phyloP scores from a whole-genome alignment of 2,888 invertebrate species.

The Nipponacmea schrenckii region DNA sequence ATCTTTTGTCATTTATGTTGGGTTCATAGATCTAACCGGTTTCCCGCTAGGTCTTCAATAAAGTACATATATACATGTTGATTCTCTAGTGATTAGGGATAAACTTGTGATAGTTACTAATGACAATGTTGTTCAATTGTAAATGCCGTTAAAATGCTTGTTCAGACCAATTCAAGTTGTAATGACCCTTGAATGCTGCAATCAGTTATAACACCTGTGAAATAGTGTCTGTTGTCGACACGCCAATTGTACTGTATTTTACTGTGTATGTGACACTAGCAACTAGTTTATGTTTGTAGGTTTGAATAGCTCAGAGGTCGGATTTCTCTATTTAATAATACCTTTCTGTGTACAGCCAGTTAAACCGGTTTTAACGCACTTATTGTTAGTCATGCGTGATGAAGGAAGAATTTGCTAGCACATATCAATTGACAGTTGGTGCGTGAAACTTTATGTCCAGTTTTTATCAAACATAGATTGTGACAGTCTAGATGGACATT shows the following conservation, averaged over 20 bases:
- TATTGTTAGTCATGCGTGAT: neutral
- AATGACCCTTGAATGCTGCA: neutral
- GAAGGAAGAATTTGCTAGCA: neutral
- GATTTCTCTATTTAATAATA: neutral
- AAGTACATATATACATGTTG: too few relatives aligned
- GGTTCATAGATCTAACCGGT: too few relatives aligned
- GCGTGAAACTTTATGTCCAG: neutral
- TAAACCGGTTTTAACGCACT: neutral
- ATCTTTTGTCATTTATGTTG: too few relatives aligned
- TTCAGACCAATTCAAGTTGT: too few relatives aligned
- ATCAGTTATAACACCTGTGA: neutral
- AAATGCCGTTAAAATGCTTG: too few relatives aligned
- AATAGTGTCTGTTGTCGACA: neutral
- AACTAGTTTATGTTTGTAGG: neutral
- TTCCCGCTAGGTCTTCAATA: too few relatives aligned
- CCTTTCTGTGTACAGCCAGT: neutral
- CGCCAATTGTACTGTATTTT: neutral
- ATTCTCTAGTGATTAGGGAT: too few relatives aligned
- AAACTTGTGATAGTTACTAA: too few relatives aligned
- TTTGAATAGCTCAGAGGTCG: neutral
- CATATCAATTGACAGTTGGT: neutral
- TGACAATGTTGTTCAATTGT: too few relatives aligned
- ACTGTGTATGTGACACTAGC: neutral
- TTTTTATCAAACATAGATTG: too few relatives aligned
- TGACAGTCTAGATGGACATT: too few relatives aligned